Percentiles rank a stretch among this genome's conserved stretches.
These are phyloP conservation scores for Cinclus mexicanus DNA, from an alignment of 2,113 vertebrate genomes.

Conservation along the genomic window DNA sequence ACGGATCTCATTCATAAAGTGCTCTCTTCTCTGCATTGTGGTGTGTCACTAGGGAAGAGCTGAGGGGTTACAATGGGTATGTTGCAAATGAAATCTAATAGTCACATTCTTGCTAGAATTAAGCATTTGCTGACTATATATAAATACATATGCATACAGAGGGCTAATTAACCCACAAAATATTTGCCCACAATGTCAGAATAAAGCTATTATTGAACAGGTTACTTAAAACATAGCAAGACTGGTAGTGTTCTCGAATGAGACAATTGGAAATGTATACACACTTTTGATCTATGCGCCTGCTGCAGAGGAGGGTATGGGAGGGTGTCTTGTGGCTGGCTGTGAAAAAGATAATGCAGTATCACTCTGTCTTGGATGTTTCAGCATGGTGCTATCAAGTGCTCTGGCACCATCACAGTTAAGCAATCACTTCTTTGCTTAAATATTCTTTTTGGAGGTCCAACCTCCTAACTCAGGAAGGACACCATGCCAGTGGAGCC, in stretches of 20 bases:
- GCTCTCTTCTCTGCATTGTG: neutral
- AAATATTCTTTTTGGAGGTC: neutral
- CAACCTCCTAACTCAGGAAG: neutral
- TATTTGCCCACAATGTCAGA: constrained; percentile 2
- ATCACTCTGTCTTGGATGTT: neutral
- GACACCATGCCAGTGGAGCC: neutral
- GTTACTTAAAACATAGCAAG: constrained; percentile 37
- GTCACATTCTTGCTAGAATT: constrained; percentile 28
- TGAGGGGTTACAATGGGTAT: neutral
- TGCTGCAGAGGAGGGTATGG: neutral
- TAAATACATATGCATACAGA: neutral
- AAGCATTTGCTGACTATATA: constrained; percentile 25
- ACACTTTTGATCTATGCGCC: neutral
- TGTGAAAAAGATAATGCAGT: neutral
- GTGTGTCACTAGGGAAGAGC: neutral
- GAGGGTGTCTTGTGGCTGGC: neutral
- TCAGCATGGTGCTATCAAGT: neutral
- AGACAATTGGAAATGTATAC: neutral
- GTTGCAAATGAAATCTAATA: constrained; percentile 41
- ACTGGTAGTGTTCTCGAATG: constrained; percentile 18
- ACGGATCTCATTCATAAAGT: constrained; percentile 32
- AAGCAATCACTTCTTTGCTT: neutral
- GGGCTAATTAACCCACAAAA: constrained; percentile 44
- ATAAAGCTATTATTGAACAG: constrained; percentile 33
- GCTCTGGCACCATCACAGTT: neutral